Evolutionary conservation across 2,113 vertebrate species (phyloP).

Genomic region (Copsychus sechellarum): DNA sequence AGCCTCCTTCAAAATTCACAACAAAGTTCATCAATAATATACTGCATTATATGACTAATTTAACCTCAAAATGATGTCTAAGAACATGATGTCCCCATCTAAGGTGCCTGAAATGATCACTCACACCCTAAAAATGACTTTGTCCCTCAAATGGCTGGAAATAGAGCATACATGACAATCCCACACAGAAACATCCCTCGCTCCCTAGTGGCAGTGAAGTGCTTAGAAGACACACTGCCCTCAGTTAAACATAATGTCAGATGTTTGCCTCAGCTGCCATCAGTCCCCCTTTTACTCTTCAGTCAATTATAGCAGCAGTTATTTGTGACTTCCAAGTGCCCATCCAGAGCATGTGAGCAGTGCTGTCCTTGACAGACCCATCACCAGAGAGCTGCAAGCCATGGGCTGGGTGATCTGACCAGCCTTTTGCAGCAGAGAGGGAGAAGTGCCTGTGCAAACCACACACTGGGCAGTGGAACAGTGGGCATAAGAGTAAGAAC

Average conservation of each 20-base stretch:
- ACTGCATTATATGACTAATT: neutral
- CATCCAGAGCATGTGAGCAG: neutral
- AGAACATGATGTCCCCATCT: neutral
- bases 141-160: neutral
- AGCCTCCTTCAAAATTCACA: neutral
- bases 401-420: fast-evolving
- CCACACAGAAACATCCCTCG: neutral
- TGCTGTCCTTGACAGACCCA: neutral
- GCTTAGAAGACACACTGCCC: neutral
- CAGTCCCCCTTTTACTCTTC: neutral
- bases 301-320: neutral
- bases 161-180: neutral
- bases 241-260: neutral
- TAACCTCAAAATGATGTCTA: fast-evolving
- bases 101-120: neutral
- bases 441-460: neutral
- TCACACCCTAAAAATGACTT: neutral
- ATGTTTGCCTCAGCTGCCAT: neutral
- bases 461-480: neutral
- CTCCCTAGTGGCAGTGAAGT: neutral
- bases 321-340: neutral
- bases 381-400: neutral
- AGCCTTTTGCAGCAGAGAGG: neutral
- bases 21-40: neutral
- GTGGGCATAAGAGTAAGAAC: neutral